These are phyloP conservation scores for Megaptera novaeangliae DNA, from an alignment of 2,113 vertebrate genomes.

Conservation along the genomic window DNA sequence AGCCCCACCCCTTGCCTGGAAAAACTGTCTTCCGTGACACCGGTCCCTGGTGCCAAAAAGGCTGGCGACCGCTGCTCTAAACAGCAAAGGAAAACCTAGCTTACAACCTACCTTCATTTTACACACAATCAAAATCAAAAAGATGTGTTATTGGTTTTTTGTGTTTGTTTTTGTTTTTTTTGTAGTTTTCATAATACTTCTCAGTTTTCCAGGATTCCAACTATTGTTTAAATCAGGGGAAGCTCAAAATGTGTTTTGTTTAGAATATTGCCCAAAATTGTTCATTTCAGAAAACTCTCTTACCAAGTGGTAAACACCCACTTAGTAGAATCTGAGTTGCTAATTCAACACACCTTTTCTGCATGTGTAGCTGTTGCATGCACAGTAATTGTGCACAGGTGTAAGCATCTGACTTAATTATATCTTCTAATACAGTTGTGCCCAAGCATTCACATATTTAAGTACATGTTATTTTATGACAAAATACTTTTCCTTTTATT, in stretches of 20 bases:
- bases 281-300: background rate
- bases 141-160: too few relatives aligned
- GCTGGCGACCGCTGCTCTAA: background rate
- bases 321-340: background rate
- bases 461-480: background rate
- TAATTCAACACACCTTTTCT: background rate
- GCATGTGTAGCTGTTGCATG: background rate
- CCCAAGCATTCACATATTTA: background rate
- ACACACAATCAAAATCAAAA: background rate
- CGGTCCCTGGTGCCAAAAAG: too few relatives aligned
- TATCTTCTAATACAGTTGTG: background rate
- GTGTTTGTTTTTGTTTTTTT: background rate
- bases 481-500: background rate
- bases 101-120: background rate
- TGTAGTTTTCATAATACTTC: background rate
- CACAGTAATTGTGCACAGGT: background rate
- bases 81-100: background rate
- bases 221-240: background rate
- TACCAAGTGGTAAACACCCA: background rate
- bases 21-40: too few relatives aligned
- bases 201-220: background rate
- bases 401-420: background rate
- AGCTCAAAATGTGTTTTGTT: background rate
- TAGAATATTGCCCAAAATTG: background rate
- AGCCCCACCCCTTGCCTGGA: too few relatives aligned